Evolutionary conservation across 2,113 vertebrate species (phyloP), one percentile per base, ranked within the genome.

Genomic region (Galbula dea): DNA sequence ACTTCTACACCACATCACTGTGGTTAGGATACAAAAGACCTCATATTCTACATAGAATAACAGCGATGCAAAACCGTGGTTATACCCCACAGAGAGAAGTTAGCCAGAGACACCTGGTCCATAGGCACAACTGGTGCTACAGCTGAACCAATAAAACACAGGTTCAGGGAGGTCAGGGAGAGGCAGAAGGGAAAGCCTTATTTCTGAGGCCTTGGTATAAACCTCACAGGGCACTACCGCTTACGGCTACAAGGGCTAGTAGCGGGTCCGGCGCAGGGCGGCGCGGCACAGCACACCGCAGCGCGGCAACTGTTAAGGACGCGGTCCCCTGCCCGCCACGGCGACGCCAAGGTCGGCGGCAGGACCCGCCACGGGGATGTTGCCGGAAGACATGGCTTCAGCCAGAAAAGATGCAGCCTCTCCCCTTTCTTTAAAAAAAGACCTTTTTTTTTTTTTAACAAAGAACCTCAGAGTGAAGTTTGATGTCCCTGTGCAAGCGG

Each of bases 191-290:
- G 5, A 30, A 3, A 10, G 17, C 36, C 29, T 18, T 48, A 1
- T 18, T 1, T 7, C 27, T 0, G 13, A 27, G 87, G 20, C 82
- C 75, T 10, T 0, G 5, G 11, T 1, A 13, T 57, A 0, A 5
- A 7, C 3, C 36, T 5, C 8, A 1, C 23, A 6, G 57, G 9
- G 4, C 71, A 1, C 3, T 0, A 45, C 3, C 24, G 3, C 43
- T 62, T 30, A 4, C 0, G 36, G 30, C 41, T 2, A 9, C 1
- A 4, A 30, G 2, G n/a, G 15, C 24, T 0, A 3, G 1, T 0
- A 3, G 9, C 5, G 24, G 23, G 27, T 48, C 46, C 36, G 4
- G 18, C 10, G 7, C 13, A 15, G 8, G 17, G 26, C 46, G 16
- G 10, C 62, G 4, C n/a, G 8, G 39, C 32, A 3, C 7, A 3